Percentiles rank a stretch among this genome's conserved stretches.
Conservation (phyloP, 2,888 invertebrate species). For the Phlogophora meticulosa region DNA sequence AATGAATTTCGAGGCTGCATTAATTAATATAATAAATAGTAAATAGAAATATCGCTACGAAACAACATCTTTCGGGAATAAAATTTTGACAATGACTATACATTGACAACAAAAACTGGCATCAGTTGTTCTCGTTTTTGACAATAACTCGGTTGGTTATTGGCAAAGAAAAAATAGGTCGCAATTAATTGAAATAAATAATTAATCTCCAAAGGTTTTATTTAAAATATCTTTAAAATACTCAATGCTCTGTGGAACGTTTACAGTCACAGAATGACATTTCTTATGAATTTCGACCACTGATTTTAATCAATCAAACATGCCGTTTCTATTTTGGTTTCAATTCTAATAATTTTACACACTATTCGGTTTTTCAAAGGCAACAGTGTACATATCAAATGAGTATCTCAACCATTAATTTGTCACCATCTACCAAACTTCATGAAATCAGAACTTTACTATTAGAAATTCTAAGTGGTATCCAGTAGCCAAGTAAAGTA, state of each 20-base stretch:
- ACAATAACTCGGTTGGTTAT: not conserved
- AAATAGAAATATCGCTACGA: conserved; percentile 59
- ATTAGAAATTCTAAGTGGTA: conserved; percentile 29
- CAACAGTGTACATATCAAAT: conserved; percentile 21
- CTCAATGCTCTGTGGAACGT: not conserved
- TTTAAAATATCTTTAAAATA: not conserved
- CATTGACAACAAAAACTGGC: conserved; percentile 41
- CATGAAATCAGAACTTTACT: conserved; percentile 26
- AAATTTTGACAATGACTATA: conserved; percentile 63
- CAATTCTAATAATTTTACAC: not conserved
- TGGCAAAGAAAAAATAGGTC: conserved; percentile 21
- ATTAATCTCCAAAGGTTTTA: not conserved
- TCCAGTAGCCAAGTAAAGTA: conserved; percentile 13
- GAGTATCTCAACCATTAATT: conserved; percentile 10
- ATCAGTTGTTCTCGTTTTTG: conserved; percentile 44
- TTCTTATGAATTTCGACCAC: not conserved
- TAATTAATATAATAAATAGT: conserved; percentile 37
- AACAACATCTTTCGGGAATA: conserved; percentile 58
- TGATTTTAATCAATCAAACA: not conserved
- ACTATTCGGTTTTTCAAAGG: not conserved
- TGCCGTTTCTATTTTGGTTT: conserved; percentile 9
- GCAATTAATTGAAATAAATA: not conserved
- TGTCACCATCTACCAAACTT: conserved; percentile 18
- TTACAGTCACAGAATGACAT: conserved; percentile 11
- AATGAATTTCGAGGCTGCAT: conserved; percentile 70